Conservation (phyloP, 2,113 vertebrate genomes). For the Alexandromys fortis region DNA sequence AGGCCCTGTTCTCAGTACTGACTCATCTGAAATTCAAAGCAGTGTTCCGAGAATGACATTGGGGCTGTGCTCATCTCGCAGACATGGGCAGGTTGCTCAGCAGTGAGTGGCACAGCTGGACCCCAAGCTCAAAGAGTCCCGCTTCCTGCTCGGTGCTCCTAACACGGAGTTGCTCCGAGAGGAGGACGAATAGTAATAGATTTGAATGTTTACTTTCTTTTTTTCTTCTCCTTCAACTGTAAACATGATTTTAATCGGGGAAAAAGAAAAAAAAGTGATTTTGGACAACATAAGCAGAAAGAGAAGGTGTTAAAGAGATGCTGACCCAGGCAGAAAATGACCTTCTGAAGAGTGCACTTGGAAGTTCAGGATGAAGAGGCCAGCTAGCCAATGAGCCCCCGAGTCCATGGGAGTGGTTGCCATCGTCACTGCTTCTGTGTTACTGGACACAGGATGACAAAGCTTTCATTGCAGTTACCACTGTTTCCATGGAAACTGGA, state of each 20-base stretch:
- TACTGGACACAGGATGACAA: background rate
- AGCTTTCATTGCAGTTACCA: background rate
- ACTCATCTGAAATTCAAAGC: slow-evolving; percentile 12
- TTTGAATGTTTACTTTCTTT: background rate
- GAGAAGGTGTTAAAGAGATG: background rate
- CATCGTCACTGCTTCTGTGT: background rate
- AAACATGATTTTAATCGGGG: background rate
- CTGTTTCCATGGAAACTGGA: slow-evolving; percentile 46
- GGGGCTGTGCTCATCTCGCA: background rate
- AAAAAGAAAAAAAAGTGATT: background rate
- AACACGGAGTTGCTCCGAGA: background rate
- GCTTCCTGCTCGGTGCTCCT: background rate
- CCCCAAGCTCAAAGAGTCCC: background rate
- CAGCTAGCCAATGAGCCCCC: background rate
- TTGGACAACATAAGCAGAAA: background rate
- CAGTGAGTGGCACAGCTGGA: background rate
- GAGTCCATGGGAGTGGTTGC: background rate
- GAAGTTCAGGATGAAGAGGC: background rate
- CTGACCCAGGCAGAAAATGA: background rate
- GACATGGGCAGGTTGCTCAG: background rate
- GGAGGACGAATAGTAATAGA: background rate
- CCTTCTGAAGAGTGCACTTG: background rate
- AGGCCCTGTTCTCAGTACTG: background rate
- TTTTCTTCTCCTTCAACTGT: background rate
- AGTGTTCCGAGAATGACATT: background rate